Conservation (phyloP, 2,888 invertebrate genomes). For the Augiades crinisus region DNA sequence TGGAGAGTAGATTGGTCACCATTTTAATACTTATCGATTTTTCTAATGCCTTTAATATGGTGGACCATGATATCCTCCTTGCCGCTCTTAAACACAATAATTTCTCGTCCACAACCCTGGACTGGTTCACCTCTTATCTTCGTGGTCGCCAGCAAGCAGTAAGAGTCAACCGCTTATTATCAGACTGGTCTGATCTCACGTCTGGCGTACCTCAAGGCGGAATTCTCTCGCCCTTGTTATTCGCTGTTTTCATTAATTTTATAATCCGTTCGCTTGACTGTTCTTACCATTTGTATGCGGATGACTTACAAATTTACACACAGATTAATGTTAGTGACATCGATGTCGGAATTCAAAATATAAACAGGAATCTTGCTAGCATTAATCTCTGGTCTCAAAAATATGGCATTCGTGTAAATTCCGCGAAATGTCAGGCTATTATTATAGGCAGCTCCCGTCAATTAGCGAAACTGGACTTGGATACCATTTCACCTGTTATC, state of each 20-base stretch:
- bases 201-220: conserved; percentile 1
- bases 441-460: neutral
- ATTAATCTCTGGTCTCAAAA: neutral
- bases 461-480: neutral
- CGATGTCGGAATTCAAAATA: neutral
- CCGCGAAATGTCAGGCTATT: neutral
- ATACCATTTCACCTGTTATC: neutral
- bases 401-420: neutral
- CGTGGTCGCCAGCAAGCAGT: neutral
- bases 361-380: neutral
- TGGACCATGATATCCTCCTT: no score
- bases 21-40: neutral
- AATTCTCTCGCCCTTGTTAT: neutral
- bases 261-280: neutral
- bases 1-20: neutral
- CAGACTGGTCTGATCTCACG: neutral
- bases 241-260: neutral
- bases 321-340: neutral
- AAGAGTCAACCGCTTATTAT: neutral
- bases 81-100: neutral
- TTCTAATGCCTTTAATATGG: conserved; percentile 3
- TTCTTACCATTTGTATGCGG: conserved; percentile 1
- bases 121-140: conserved; percentile 1
- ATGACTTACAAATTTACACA: neutral
- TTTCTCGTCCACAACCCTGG: neutral